Percentiles rank a stretch among this genome's conserved stretches.
Conservation (phyloP, 2,113 vertebrate genomes). For the Chaetops frenatus region DNA sequence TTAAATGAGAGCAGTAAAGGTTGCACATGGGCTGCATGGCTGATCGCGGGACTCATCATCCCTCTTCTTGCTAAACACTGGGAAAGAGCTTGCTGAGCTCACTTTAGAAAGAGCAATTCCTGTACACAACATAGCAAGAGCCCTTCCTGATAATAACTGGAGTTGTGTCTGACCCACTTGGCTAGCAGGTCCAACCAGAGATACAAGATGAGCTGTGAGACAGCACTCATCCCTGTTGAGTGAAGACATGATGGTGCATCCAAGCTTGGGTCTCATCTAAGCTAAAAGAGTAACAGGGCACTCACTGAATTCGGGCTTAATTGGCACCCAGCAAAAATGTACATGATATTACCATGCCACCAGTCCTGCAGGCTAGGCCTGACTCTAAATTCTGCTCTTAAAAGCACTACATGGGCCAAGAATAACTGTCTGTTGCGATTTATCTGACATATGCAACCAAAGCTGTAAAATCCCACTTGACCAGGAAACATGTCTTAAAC, state of each 20-base stretch:
- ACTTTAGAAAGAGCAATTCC: not conserved
- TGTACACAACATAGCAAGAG: not conserved
- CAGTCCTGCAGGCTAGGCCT: not conserved
- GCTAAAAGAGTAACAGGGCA: not conserved
- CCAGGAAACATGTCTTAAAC: not conserved
- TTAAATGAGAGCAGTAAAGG: constrained; percentile 60
- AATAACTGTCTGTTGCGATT: not conserved
- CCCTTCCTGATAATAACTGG: not conserved
- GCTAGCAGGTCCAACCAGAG: not conserved
- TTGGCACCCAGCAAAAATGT: not conserved
- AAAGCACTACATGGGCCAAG: not conserved
- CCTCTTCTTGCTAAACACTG: not conserved
- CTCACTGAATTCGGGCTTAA: fast-evolving
- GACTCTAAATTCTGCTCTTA: not conserved
- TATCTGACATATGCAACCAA: not conserved
- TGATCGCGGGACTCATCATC: constrained; percentile 19
- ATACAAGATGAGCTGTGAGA: not conserved
- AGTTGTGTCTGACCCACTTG: fast-evolving
- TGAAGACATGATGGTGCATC: not conserved
- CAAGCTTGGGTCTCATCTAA: not conserved
- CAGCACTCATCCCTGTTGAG: not conserved
- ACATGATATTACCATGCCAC: not conserved
- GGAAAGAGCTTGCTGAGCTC: not conserved
- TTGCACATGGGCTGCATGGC: constrained; percentile 45
- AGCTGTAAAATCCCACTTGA: not conserved